Base-by-base conservation (phyloP, 2,113 vertebrate genomes). In the Ammodytes dubius region DNA sequence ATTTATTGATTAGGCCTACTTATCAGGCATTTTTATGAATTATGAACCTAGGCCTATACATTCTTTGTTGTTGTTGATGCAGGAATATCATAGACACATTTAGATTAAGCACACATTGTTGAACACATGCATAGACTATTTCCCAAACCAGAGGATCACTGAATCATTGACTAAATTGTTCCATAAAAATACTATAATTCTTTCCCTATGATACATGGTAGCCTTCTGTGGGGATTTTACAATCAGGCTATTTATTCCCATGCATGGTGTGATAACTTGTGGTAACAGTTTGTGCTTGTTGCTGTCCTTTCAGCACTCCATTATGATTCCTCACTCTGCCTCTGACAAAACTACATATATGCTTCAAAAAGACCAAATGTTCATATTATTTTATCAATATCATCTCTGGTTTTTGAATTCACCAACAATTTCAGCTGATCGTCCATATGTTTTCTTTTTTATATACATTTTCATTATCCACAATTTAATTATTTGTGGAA, bases 261-360 rank as follows among this genome's bases (percentile, higher is more conserved):
- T 7, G 9, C 40, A 37, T 47, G 3, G 45, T 58, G 19, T 54
- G 45, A 17, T 6, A n/a, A 37, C 14, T 40, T 6, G 8, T 2
- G 5, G 59, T 5, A 5, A 11, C 52, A 75, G 47, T 49, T 50
- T 70, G 1, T 19, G 19, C 40, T 43, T 53, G 77, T 46, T 43
- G 53, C 74, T 71, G 78, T 82, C 57, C 58, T 49, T 81, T 84
- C 77, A 84, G 81, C 57, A 57, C 80, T 42, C 15, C 42, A 14
- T 1, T 12, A 54, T 6, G 6, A 7, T 37, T 77, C 0, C 47
- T 35, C 17, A 4, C 6, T 12, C 53, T 11, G 7, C 15, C 15
- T 7, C 19, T 35, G 2, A 14, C n/a, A 76, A 46, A 59, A 12
- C 50, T 43, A 11, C 11, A 10, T 27, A 15, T 27, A 52, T 39